phyloP scores from a whole-genome alignment of 1,140 invertebrate species.

The Penaeus japonicus region DNA sequence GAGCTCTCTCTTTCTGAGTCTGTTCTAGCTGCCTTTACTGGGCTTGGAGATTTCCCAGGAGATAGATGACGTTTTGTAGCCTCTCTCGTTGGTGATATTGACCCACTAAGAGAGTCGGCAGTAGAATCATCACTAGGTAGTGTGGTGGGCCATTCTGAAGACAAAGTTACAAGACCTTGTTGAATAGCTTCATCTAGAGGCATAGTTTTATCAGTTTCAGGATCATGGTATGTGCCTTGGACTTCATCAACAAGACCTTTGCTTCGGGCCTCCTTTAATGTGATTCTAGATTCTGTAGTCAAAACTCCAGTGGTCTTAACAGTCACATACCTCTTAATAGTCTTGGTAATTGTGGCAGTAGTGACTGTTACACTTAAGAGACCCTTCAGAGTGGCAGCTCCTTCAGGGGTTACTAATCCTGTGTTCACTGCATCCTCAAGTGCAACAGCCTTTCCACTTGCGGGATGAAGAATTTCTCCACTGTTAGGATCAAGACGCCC shows the following conservation, averaged over 20 bases:
- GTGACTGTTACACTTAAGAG: constrained; percentile 85
- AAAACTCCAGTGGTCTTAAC: constrained; percentile 68
- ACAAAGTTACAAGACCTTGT: constrained; percentile 64
- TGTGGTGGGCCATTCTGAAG: constrained; percentile 36
- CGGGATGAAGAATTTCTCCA: constrained; percentile 83
- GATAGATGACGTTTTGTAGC: constrained; percentile 29
- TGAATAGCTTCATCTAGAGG: constrained; percentile 82
- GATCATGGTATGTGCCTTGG: constrained; percentile 81
- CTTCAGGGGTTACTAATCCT: constrained; percentile 84
- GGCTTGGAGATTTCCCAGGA: constrained; percentile 43
- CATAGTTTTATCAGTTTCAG: constrained; percentile 77
- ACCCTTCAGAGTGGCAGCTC: constrained; percentile 82
- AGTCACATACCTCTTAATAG: constrained; percentile 80
- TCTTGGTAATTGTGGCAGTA: constrained; percentile 83
- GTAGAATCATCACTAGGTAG: constrained; percentile 11
- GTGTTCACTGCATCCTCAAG: constrained; percentile 85
- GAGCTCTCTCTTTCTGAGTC: not conserved
- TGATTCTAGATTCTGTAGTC: constrained; percentile 68
- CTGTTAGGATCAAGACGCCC: constrained; percentile 84
- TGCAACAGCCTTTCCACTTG: constrained; percentile 78
- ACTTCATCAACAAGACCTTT: constrained; percentile 82
- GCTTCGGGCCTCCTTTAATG: constrained; percentile 79
- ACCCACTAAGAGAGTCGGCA: not conserved
- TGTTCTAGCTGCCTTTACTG: constrained; percentile 31
- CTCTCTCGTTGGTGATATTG: constrained; percentile 20